These are phyloP conservation scores for Drosophila sp. DNA, from an alignment of 1,140 invertebrate genomes.

Conservation along the genomic window DNA sequence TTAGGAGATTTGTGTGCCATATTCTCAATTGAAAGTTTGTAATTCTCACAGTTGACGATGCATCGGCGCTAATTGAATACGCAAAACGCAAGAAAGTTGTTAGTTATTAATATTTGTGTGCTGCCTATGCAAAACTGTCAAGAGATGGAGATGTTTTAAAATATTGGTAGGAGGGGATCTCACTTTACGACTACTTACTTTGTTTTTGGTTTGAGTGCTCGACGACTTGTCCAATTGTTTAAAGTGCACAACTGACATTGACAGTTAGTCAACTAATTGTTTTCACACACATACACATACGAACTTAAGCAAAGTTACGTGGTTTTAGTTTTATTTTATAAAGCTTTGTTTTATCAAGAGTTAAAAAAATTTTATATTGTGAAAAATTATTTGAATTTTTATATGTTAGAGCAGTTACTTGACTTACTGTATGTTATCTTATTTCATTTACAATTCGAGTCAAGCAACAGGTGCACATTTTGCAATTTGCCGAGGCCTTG, in stretches of 20 bases:
- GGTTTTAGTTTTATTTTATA: too few species aligned
- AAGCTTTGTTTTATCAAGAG: too few species aligned
- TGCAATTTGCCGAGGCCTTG: conserved; percentile 18
- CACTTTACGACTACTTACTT: conserved; percentile 17
- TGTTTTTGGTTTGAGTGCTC: conserved; percentile 14
- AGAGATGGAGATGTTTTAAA: conserved; percentile 37
- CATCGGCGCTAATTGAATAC: conserved; percentile 50
- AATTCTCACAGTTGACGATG: background rate
- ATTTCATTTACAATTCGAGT: conserved; percentile 33
- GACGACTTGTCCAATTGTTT: conserved; percentile 7
- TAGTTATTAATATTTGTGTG: conserved; percentile 48
- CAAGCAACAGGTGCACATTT: conserved; percentile 62
- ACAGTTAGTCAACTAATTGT: too few species aligned
- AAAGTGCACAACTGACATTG: conserved; percentile 20
- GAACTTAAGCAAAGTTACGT: too few species aligned
- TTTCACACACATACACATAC: too few species aligned
- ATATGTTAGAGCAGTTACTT: conserved; percentile 18
- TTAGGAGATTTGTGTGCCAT: conserved; percentile 1
- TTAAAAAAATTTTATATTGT: too few species aligned
- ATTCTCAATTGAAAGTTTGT: background rate
- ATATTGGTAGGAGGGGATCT: background rate
- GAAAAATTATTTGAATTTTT: too few species aligned
- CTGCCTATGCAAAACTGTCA: conserved; percentile 36
- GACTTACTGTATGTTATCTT: conserved; percentile 34
- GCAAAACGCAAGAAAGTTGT: conserved; percentile 40